These are phyloP conservation scores for Ellobius talpinus DNA, from an alignment of 2,113 vertebrate genomes.

Conservation along the genomic window DNA sequence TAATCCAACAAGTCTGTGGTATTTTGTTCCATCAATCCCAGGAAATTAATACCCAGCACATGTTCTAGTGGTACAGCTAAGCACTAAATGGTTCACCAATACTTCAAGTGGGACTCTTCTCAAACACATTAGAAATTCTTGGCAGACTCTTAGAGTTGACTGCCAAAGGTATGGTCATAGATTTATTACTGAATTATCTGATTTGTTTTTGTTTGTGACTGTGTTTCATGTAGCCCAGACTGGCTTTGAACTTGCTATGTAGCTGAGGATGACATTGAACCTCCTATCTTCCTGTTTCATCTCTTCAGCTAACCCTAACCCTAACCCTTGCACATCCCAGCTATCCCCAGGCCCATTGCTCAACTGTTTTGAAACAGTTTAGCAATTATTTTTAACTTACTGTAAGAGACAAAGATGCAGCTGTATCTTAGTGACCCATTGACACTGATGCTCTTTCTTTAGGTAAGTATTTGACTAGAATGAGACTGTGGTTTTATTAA, in stretches of 20 bases:
- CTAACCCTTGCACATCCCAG: too few relatives aligned
- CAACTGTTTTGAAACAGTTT: constrained; percentile 5
- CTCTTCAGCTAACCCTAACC: neutral
- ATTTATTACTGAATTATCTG: neutral
- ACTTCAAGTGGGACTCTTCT: neutral
- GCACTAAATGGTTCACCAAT: neutral
- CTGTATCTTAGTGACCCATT: neutral
- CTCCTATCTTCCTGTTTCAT: neutral
- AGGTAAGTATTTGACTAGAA: neutral
- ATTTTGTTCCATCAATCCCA: constrained; percentile 2
- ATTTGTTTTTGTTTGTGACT: neutral
- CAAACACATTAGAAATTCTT: neutral
- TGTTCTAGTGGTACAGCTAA: neutral
- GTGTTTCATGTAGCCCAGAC: neutral
- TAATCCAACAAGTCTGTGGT: neutral
- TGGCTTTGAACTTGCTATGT: neutral
- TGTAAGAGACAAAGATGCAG: neutral
- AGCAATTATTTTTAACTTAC: constrained; percentile 30
- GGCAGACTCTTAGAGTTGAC: neutral
- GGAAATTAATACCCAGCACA: neutral
- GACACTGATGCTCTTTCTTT: neutral
- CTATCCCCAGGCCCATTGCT: neutral
- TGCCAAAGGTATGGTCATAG: neutral
- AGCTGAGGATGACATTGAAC: neutral
- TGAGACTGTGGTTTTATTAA: neutral